A percentile compares a stretch with the other conserved stretches of the same genome.
These are phyloP conservation scores for Cardiocondyla obscurior DNA, from an alignment of 1,140 invertebrate genomes.

Conservation along the genomic window DNA sequence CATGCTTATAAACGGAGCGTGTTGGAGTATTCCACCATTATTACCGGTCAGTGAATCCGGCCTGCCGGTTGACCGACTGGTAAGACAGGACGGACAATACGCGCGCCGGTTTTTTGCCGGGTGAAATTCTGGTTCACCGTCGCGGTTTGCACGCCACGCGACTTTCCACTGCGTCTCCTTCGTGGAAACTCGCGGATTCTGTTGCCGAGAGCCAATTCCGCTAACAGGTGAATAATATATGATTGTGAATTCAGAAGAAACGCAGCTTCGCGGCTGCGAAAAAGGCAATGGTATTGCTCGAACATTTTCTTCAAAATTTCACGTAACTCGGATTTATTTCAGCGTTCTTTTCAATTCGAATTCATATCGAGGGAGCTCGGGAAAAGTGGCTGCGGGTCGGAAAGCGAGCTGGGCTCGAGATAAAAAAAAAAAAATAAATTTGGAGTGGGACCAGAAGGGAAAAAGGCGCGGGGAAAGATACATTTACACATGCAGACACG, in stretches of 20 bases:
- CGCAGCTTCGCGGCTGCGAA: too few relatives aligned
- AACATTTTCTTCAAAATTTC: too few relatives aligned
- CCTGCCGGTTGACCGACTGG: conserved; percentile 23
- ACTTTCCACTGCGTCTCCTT: conserved; percentile 46
- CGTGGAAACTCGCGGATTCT: conserved; percentile 35
- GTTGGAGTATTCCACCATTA: conserved; percentile 20
- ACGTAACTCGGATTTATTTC: too few relatives aligned
- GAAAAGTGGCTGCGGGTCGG: too few relatives aligned
- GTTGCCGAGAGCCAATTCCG: conserved; percentile 19
- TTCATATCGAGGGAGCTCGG: not conserved
- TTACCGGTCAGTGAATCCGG: conserved; percentile 31
- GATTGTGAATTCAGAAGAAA: not conserved
- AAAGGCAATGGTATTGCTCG: too few relatives aligned
- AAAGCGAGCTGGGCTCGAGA: too few relatives aligned
- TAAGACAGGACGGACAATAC: conserved; percentile 32
- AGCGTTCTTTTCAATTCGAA: not conserved
- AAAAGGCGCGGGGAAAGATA: not conserved
- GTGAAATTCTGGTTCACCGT: conserved; percentile 54
- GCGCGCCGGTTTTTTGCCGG: conserved; percentile 21
- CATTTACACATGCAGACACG: conserved; percentile 48
- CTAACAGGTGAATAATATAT: conserved; percentile 11
- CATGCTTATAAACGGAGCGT: conserved; percentile 30
- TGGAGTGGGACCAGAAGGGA: too few relatives aligned
- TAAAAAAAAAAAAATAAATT: too few relatives aligned
- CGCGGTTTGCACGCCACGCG: conserved; percentile 19